phyloP scores from a whole-genome alignment of 2,113 vertebrate species.

The Romanogobio albipinnatus region DNA sequence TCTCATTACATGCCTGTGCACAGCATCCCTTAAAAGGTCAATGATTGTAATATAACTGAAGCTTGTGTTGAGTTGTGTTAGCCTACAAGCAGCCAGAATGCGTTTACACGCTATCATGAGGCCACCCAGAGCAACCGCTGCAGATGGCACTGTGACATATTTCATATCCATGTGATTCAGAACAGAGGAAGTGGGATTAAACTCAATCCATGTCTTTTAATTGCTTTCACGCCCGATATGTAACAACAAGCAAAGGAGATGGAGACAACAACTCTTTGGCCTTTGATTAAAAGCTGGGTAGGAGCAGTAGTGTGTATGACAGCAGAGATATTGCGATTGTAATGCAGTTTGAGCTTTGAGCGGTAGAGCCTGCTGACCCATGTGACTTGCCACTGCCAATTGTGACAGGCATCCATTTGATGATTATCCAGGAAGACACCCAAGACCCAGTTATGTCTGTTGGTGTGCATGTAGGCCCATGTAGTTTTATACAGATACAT shows the following conservation, averaged over 20 bases:
- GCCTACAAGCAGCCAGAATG: not conserved
- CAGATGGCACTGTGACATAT: constrained; percentile 27
- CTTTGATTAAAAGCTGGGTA: constrained; percentile 23
- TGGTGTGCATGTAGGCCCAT: constrained; percentile 34
- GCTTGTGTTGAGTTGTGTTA: not conserved
- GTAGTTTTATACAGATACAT: constrained; percentile 33
- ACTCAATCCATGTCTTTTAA: constrained; percentile 34
- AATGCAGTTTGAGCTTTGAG: constrained; percentile 67
- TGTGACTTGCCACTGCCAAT: constrained; percentile 71
- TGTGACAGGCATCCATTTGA: constrained; percentile 62
- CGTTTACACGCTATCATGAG: not conserved
- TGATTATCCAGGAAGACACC: constrained; percentile 63
- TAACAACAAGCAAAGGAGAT: constrained; percentile 18
- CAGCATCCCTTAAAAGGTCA: constrained; percentile 6
- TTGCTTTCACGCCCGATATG: constrained; percentile 19
- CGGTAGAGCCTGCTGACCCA: constrained; percentile 69
- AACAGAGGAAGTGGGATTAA: constrained; percentile 8
- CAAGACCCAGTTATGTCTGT: constrained; percentile 68
- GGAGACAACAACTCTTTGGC: constrained; percentile 30
- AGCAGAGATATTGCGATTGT: constrained; percentile 66
- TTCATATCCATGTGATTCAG: constrained; percentile 19
- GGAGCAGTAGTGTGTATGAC: constrained; percentile 41
- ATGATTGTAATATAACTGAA: not conserved
- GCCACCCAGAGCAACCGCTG: constrained; percentile 1
- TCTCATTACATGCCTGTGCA: not conserved